Evolutionary conservation across 2,797 vertebrate species (phyloP).

Genomic region (Gymnoscopelus braueri): DNA sequence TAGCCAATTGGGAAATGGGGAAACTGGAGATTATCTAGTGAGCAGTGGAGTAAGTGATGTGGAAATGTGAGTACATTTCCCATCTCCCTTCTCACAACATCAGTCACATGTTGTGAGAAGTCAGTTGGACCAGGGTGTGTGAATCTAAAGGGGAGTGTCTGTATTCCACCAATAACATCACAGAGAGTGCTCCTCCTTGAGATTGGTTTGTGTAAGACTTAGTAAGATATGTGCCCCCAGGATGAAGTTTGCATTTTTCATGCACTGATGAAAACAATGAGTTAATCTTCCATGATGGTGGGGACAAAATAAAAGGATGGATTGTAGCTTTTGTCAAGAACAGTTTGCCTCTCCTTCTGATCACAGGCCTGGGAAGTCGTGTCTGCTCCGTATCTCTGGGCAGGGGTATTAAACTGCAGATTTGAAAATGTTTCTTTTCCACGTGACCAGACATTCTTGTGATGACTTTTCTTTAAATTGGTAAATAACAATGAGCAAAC

Average conservation of each 20-base stretch:
- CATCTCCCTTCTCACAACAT: constrained; percentile 10
- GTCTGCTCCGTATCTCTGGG: neutral
- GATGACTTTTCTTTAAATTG: no score
- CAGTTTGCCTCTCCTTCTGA: constrained; percentile 13
- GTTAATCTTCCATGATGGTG: constrained; percentile 28
- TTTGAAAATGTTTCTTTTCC: neutral
- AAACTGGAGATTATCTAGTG: constrained; percentile 24
- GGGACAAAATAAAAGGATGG: constrained; percentile 13
- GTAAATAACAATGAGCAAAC: no score
- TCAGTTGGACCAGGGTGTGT: constrained; percentile 19
- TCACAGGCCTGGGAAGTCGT: neutral
- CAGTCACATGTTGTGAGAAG: constrained; percentile 57
- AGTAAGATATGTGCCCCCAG: constrained; percentile 36
- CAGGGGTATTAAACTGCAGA: neutral
- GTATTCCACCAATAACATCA: constrained; percentile 56
- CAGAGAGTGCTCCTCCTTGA: constrained; percentile 24
- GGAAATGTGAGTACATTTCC: constrained; percentile 21
- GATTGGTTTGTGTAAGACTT: constrained; percentile 56
- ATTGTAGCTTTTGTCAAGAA: constrained; percentile 2
- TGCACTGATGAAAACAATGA: constrained; percentile 59
- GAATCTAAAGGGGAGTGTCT: constrained; percentile 44
- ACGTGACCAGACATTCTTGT: no score
- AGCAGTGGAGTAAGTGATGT: neutral
- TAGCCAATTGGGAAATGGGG: constrained; percentile 33
- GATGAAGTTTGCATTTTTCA: constrained; percentile 51